Percentiles rank a stretch among this genome's conserved stretches.
Conservation (phyloP, 2,113 vertebrate genomes). For the Ammodytes marinus region DNA sequence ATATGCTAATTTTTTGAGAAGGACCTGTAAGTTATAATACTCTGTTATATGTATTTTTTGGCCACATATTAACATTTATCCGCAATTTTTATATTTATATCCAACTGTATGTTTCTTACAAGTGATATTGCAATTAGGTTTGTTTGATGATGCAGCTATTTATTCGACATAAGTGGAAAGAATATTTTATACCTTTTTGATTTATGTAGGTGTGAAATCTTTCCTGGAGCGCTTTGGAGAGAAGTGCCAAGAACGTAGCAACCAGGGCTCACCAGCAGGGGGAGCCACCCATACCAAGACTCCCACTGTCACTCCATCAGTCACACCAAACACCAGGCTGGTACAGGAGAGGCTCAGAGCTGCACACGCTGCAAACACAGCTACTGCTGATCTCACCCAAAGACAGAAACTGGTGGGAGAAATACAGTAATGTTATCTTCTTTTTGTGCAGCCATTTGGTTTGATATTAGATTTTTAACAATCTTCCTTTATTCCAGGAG, state of each 20-base stretch:
- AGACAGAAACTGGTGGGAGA: slow-evolving; percentile 90
- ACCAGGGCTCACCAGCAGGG: slow-evolving; percentile 76
- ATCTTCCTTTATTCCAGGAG: slow-evolving; percentile 83
- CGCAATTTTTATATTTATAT: too few relatives aligned
- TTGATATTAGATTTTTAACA: not conserved
- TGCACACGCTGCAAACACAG: slow-evolving; percentile 84
- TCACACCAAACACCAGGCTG: slow-evolving; percentile 89
- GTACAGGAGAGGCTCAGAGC: slow-evolving; percentile 90
- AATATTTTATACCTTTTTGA: not conserved
- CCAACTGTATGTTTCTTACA: not conserved
- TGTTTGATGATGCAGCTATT: not conserved
- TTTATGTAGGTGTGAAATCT: slow-evolving; percentile 87
- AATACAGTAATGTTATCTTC: not conserved
- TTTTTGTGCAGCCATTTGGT: not conserved
- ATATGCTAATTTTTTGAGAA: too few relatives aligned
- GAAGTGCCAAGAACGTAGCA: slow-evolving; percentile 86
- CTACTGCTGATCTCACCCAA: slow-evolving; percentile 87
- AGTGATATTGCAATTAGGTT: not conserved
- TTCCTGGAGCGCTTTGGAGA: slow-evolving; percentile 96
- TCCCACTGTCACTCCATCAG: slow-evolving; percentile 70
- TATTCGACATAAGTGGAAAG: not conserved
- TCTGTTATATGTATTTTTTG: too few relatives aligned
- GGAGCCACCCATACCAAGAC: slow-evolving; percentile 70
- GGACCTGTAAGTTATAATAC: too few relatives aligned
- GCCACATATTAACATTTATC: too few relatives aligned